These are phyloP conservation scores for Quadroppia sp. DNA, from an alignment of 2,888 invertebrate genomes.

Conservation along the genomic window DNA sequence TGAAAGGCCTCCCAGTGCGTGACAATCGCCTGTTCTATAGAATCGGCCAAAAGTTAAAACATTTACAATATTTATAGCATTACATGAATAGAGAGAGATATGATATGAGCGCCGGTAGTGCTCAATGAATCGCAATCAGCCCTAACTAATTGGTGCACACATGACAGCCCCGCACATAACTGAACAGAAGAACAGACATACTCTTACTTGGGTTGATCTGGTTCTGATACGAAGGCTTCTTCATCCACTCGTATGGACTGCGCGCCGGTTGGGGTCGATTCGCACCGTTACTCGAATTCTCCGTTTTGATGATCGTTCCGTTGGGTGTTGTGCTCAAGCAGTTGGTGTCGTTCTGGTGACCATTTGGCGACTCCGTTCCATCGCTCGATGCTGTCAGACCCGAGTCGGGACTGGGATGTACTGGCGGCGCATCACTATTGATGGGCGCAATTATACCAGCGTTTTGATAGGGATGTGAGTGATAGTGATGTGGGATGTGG, in stretches of 20 bases:
- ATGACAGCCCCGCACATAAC: background rate
- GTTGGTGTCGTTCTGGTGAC: slow-evolving; percentile 49
- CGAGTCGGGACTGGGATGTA: slow-evolving; percentile 50
- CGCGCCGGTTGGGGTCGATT: slow-evolving; percentile 66
- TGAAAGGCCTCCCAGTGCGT: background rate
- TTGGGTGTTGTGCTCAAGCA: slow-evolving; percentile 16
- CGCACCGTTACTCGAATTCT: slow-evolving; percentile 57
- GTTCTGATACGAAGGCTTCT: slow-evolving; percentile 76
- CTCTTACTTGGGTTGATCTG: slow-evolving; percentile 76
- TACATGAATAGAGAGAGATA: background rate
- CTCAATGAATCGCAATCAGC: background rate
- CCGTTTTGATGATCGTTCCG: slow-evolving; percentile 47
- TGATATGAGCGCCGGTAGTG: background rate
- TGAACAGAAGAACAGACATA: background rate
- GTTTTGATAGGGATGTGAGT: slow-evolving; percentile 31
- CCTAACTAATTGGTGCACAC: slow-evolving; percentile 6
- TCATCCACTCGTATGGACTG: slow-evolving; percentile 88
- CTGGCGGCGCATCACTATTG: slow-evolving; percentile 17
- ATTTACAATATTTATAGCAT: slow-evolving; percentile 16
- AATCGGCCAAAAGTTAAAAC: slow-evolving; percentile 29
- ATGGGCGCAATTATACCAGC: slow-evolving; percentile 16
- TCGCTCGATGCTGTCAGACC: slow-evolving; percentile 59
- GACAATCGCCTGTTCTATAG: slow-evolving; percentile 6
- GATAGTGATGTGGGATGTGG: slow-evolving; percentile 26
- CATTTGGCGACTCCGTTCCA: slow-evolving; percentile 50